These are phyloP conservation scores for Pterostichus madidus DNA, from an alignment of 2,888 invertebrate genomes.

Conservation along the genomic window DNA sequence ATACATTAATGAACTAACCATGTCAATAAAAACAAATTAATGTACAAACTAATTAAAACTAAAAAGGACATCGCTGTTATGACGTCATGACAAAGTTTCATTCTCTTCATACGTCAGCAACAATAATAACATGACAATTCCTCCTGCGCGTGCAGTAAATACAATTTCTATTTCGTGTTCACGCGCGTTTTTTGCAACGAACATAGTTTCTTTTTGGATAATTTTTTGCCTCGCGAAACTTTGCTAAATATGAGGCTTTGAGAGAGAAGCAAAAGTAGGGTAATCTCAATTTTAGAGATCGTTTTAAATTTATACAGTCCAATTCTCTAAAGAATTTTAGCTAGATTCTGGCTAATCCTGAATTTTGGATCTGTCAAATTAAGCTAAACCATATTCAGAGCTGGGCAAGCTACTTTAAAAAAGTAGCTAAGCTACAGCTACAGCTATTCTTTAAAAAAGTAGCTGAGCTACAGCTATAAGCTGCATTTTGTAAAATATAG, in stretches of 20 bases:
- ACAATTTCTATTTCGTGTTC: constrained; percentile 48
- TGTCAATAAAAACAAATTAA: neutral
- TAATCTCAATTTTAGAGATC: constrained; percentile 3
- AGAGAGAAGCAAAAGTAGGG: neutral
- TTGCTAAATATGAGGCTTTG: neutral
- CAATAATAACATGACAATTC: constrained; percentile 30
- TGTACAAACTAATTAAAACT: constrained; percentile 20
- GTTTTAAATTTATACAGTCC: neutral
- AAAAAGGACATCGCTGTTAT: constrained; percentile 5
- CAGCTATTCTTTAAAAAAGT: too few relatives aligned
- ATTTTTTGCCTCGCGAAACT: constrained; percentile 17
- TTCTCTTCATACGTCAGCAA: constrained; percentile 30
- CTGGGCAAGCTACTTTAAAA: too few relatives aligned
- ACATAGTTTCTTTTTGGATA: constrained; percentile 3
- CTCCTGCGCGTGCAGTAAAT: constrained; percentile 15
- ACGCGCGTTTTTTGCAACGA: constrained; percentile 31
- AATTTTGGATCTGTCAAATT: too few relatives aligned
- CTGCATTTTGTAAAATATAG: too few relatives aligned
- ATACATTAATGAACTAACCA: neutral
- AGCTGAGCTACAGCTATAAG: too few relatives aligned
- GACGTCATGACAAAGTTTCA: constrained; percentile 29
- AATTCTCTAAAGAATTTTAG: too few relatives aligned
- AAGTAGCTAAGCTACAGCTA: too few relatives aligned
- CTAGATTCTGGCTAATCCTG: too few relatives aligned
- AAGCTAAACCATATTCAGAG: too few relatives aligned